Evolutionary conservation across 2,797 vertebrate species (phyloP), one percentile per base, ranked within the genome.

Genomic region (Thunnus albacares): DNA sequence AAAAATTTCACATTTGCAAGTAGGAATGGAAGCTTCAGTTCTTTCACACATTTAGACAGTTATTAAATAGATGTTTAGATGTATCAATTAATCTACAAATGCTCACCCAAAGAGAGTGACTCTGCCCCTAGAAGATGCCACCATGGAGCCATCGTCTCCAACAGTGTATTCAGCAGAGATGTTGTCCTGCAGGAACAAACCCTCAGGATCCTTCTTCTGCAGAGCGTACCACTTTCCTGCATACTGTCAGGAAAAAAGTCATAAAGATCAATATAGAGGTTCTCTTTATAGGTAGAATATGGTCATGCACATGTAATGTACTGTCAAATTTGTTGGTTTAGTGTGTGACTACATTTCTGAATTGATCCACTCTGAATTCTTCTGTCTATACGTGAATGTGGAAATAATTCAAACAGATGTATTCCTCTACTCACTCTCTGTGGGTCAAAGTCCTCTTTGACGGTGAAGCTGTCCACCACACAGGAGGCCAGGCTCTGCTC

Each of bases 121-220:
- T 30, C 96, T 94, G 72, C 96, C 96, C 83, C 94, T 96, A 70
- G 97, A 96, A 52, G 96, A 96, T 0, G 97, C 97, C 0, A 94
- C 95, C 97, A 98, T 97, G 83, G 94, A 91, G 24, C 97, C 97
- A 0, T 97, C 96, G 10, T 97, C 96, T 60, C 96, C 96, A 45
- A 97, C 79, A 0, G 93, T 97, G 89, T 97, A 97, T 64, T 97
- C 97, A 58, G 97, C 97, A 30, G 96, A 97, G 90, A 98, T 98
- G 88, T 98, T 98, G 93, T 98, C 97, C 91, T 98, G 96, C 82
- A 98, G 96, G 90, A 98, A 98, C 76, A 98, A 94, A 43, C 97
- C 97, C 90, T 97, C 97, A 0, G 97, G 97, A 59, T 97, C 96
- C 89, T 97, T 98, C 93, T 98, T 98, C 90, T 97, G 95, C 83